Evolutionary conservation across 2,113 vertebrate species (phyloP), one percentile per base, ranked within the genome.

Genomic region (Galbula dea): DNA sequence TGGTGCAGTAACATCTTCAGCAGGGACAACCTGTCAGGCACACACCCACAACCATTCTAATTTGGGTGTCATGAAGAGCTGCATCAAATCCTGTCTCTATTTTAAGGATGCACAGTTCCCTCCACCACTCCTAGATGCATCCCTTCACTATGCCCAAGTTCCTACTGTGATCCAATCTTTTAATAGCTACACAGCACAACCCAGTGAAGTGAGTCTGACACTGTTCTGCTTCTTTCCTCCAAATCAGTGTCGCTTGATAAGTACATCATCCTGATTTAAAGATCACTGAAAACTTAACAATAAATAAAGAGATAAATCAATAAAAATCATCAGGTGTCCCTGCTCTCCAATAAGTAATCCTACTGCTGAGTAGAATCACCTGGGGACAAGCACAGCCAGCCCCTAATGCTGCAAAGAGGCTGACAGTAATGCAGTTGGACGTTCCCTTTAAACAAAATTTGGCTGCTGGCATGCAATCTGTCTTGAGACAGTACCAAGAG

Each of bases 21-120:
- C 58, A 73, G 89, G 95, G 91, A 96, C 93, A 95, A 96, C 92
- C 96, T 90, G 94, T 83, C 96, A 96, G 90, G 86, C 83, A 85
- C 49, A 94, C 92, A 85, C 92, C 94, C 92, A 96, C 95, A 83
- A 39, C 67, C 32, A 12, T 95, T 95, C 95, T 94, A 96, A 96
- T 96, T 94, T 20, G 66, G 46, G 93, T 91, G 66, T 85, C 81
- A 82, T 58, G 94, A 92, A 43, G 46, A 93, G 37, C 41, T 91
- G 37, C 78, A 93, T 94, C 77, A 89, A 96, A 82, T 62, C 16
- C 26, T 82, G 54, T 82, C 34, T 36, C 78, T 94, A 94, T 95
- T 96, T 96, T 79, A 74, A 62, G 78, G 52, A 41, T 26, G 34
- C 54, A 75, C 52, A 90, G 16, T 69, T 49, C 76, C 65, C 58